Percentiles rank a stretch among this genome's conserved stretches.
phyloP scores from a whole-genome alignment of 2,113 vertebrate species.

The Paradoxurus hermaphroditus region DNA sequence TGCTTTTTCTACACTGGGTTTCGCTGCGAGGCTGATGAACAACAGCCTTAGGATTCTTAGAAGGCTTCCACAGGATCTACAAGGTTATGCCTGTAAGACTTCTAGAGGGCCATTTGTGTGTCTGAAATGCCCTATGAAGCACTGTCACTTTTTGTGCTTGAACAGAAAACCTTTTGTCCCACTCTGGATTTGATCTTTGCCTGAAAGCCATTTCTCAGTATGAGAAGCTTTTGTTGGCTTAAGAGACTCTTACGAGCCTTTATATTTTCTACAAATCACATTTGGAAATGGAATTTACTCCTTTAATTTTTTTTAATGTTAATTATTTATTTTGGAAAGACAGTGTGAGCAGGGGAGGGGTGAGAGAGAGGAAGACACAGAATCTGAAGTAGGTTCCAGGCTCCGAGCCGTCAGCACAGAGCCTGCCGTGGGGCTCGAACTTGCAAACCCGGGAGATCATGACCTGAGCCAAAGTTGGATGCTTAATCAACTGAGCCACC shows the following conservation, averaged over 20 bases:
- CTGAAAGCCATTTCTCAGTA: neutral
- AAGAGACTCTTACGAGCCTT: neutral
- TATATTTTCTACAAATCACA: neutral
- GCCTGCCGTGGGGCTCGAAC: too few species aligned
- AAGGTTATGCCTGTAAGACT: neutral
- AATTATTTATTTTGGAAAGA: too few species aligned
- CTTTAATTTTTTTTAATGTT: too few species aligned
- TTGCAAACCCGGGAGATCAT: too few species aligned
- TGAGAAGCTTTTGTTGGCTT: neutral
- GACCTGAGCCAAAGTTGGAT: too few species aligned
- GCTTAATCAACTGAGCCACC: too few species aligned
- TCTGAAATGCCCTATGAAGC: neutral
- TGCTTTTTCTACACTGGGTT: neutral
- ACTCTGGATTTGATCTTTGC: neutral
- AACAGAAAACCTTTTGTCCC: neutral
- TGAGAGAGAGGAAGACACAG: too few species aligned
- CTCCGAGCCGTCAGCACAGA: too few species aligned
- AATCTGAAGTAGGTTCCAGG: too few species aligned
- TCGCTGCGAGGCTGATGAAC: neutral
- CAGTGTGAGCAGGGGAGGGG: too few species aligned
- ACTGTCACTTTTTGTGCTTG: neutral
- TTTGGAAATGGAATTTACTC: neutral
- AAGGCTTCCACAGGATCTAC: neutral
- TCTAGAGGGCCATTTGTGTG: neutral
- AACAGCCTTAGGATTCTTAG: neutral